Base-by-base conservation (phyloP, 2,797 vertebrate species). In the Trichosurus vulpecula region DNA sequence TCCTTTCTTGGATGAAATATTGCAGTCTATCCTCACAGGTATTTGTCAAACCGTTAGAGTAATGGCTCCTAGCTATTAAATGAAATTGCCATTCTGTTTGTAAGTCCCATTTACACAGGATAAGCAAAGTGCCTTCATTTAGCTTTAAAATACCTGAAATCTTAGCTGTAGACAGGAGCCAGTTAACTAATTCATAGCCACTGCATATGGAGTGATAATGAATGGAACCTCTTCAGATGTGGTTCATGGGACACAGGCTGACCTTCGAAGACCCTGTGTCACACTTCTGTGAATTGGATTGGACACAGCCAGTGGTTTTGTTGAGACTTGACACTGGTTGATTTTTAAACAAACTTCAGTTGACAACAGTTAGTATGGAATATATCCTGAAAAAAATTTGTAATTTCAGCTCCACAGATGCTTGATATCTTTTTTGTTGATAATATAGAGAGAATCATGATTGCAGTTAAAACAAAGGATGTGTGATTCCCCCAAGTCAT, bases 1-100 rank as follows among this genome's bases (percentile, higher is more conserved):
- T 97, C 97, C 97, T 98, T 98, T 98, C 98, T 98, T 97, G 93
- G 98, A 98, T 98, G 97, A 98, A 99, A 98, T 98, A 98, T 98
- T 98, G 96, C 98, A 97, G 97, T 96, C 98, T 98, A 98, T 98
- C 97, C 98, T 98, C 98, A 98, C 94, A 99, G 98, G 98, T 98
- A 98, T 98, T 98, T 98, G 97, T 98, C 98, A 98, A 98, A 98
- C 98, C 98, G 98, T 99, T 98, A 99, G 98, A 98, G 98, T 98
- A 98, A 99, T 98, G 98, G 98, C 98, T 98, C 98, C 98, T 94
- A 98, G 98, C 99, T 98, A 98, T 99, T 99, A 99, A 96, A 92
- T 98, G 97, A 98, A 99, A 99, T 98, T 98, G 98, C 97, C 98
- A 98, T 97, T 99, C 98, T 98, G 98, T 98, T 98, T 98, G 98